Base-by-base conservation (phyloP, 2,888 invertebrate genomes). In the Rhodophaea formosa region DNA sequence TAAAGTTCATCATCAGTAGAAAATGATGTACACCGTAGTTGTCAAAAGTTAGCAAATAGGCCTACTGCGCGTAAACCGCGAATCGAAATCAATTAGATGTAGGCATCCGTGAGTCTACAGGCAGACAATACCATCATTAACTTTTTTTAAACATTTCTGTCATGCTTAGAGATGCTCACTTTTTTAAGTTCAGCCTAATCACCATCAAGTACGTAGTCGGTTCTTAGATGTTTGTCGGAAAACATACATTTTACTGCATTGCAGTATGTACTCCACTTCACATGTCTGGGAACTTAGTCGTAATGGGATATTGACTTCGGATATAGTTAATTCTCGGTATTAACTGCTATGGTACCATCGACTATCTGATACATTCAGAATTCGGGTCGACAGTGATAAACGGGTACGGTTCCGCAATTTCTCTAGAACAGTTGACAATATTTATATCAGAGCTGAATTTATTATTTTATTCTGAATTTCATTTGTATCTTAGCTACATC, bases 341-440 rank as follows among this genome's bases (percentile, higher is more conserved):
- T 39, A 39, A 51, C 51, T 51, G 51, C 35, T 51, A 51, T 51
- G 51, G 51, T 51, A 35, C 35, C 51, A 17, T 35, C 35, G 51
- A 35, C 16, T 51, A 35, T 30, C 49, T 51, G 32, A 32, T 51
- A 35, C 51, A 51, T 35, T 17, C 12, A 51, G 51, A 51, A 51
- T 51, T 35, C 35, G 35, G 51, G 51, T 35, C 51, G 12, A 51
- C 51, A 51, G 35, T 51, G 51, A 51, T 35, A 51, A 51, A 51
- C 35, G 51, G 51, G 51, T 17, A 35, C 35, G 12, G 16, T 59
- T 56, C 62, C 60, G 54, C 46, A 55, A 62, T 32, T 64, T 46
- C 52, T 58, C 53, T 52, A 54, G 46, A 56, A 59, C 54, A 62
- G 57, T 61, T 54, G 39, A 51, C 47, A 54, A 51, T 51, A 35